Conservation (phyloP, 2,797 vertebrate species). For the Sebastes iracundus region DNA sequence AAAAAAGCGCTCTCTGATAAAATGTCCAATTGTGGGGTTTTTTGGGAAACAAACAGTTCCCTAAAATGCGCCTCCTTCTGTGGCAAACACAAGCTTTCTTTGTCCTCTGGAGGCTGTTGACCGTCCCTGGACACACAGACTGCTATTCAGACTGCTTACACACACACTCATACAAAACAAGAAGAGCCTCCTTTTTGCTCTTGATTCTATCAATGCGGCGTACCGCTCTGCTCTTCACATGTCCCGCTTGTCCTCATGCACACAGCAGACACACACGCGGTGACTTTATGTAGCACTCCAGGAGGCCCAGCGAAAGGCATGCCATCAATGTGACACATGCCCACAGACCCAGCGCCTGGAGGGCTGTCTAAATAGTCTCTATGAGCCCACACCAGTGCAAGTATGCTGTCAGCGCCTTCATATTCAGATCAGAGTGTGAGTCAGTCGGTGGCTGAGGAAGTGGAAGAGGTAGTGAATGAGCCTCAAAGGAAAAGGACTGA, state of each 20-base stretch:
- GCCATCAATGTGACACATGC: constrained; percentile 50
- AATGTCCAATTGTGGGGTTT: constrained; percentile 42
- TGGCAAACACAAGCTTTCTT: constrained; percentile 58
- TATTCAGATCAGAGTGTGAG: constrained; percentile 12
- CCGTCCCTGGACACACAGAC: constrained; percentile 38
- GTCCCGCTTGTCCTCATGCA: constrained; percentile 12
- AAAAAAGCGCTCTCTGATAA: constrained; percentile 15
- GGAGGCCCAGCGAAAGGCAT: constrained; percentile 32
- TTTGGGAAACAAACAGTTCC: constrained; percentile 12
- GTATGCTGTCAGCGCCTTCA: constrained; percentile 40
- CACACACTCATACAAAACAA: constrained; percentile 19
- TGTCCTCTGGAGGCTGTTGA: constrained; percentile 50
- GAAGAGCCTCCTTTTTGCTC: constrained; percentile 4
- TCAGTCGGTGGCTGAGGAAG: neutral
- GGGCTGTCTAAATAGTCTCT: constrained; percentile 28
- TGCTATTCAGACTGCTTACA: constrained; percentile 38
- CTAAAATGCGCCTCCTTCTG: constrained; percentile 38
- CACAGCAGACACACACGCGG: constrained; percentile 6
- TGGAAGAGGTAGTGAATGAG: neutral
- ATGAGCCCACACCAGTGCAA: constrained; percentile 44
- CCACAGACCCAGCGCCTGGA: constrained; percentile 16
- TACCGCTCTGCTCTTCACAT: constrained; percentile 10
- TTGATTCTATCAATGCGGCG: constrained; percentile 13
- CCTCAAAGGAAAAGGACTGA: neutral
- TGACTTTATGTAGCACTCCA: neutral